Conservation (phyloP, 2,113 vertebrate genomes). For the Nothobranchius furzeri region DNA sequence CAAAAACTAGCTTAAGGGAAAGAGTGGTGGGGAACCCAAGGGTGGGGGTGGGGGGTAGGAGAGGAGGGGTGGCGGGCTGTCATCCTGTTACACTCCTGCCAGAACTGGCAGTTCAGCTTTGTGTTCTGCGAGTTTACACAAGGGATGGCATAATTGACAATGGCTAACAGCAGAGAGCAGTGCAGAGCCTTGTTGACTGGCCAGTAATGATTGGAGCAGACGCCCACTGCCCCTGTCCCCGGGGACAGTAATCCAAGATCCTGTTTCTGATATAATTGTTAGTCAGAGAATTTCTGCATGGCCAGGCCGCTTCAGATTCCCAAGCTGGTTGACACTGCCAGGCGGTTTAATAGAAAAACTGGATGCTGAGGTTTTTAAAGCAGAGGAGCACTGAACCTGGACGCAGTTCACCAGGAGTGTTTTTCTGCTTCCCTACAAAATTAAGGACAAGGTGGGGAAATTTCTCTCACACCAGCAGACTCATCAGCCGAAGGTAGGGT, state of each 20-base stretch:
- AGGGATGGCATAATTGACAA: slow-evolving; percentile 86
- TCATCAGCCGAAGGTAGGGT: slow-evolving; percentile 26
- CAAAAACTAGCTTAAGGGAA: slow-evolving; percentile 68
- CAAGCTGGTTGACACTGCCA: slow-evolving; percentile 86
- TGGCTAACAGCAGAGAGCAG: slow-evolving; percentile 83
- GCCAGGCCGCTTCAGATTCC: slow-evolving; percentile 81
- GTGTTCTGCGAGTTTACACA: slow-evolving; percentile 83
- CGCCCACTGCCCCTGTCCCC: slow-evolving; percentile 79
- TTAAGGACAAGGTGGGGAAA: slow-evolving; percentile 59
- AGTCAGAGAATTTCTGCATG: slow-evolving; percentile 88
- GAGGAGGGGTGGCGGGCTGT: slow-evolving; percentile 64
- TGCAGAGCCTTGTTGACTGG: slow-evolving; percentile 84
- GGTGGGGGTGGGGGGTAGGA: slow-evolving; percentile 50
- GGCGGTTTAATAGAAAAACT: slow-evolving; percentile 87
- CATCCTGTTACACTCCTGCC: slow-evolving; percentile 79
- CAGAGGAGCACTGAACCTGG: slow-evolving; percentile 80
- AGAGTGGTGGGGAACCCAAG: slow-evolving; percentile 57
- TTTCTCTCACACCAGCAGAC: slow-evolving; percentile 42
- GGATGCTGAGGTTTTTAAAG: slow-evolving; percentile 83
- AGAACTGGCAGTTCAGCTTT: slow-evolving; percentile 82
- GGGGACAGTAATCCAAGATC: slow-evolving; percentile 85
- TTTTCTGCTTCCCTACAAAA: slow-evolving; percentile 66
- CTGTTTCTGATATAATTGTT: slow-evolving; percentile 90
- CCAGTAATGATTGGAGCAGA: slow-evolving; percentile 86
- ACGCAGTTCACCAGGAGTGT: slow-evolving; percentile 77